Conservation (phyloP, 2,113 vertebrate genomes). For the Otus sunia region DNA sequence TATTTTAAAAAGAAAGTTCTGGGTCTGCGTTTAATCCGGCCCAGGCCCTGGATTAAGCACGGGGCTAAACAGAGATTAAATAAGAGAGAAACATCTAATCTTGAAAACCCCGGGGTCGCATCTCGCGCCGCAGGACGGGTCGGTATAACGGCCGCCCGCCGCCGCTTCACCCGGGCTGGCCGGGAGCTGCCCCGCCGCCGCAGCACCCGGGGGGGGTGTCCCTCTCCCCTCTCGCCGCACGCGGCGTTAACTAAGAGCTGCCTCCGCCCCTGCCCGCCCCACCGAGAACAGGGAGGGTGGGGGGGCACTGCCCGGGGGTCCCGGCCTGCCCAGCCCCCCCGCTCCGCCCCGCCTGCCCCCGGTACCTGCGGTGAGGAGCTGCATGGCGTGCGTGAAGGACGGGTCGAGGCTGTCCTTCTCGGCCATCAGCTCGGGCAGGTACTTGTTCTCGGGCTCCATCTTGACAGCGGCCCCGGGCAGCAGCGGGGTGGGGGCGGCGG, state of each 20-base stretch:
- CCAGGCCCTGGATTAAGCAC: too few species aligned
- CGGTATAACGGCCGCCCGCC: too few species aligned
- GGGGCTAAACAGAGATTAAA: not conserved
- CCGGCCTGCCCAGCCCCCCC: not conserved
- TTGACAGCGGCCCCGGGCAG: slow-evolving; percentile 67
- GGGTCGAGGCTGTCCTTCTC: slow-evolving; percentile 96
- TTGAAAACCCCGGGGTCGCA: too few species aligned
- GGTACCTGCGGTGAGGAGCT: slow-evolving; percentile 81
- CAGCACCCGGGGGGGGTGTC: not conserved
- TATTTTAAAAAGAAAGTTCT: not conserved
- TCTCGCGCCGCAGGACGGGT: too few species aligned
- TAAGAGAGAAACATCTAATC: rapidly evolving
- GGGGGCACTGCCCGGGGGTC: not conserved
- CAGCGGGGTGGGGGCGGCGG: slow-evolving; percentile 5
- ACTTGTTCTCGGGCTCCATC: slow-evolving; percentile 92
- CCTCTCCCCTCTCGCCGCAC: not conserved
- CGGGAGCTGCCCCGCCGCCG: not conserved
- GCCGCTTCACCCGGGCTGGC: not conserved
- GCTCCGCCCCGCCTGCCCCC: not conserved
- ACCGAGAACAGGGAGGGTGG: not conserved
- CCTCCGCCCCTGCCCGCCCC: not conserved
- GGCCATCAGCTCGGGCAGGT: slow-evolving; percentile 93
- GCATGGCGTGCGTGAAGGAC: slow-evolving; percentile 95
- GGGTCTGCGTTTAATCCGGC: not conserved
- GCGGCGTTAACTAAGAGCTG: too few species aligned